These are phyloP conservation scores for Rhinopithecus roxellana DNA, from an alignment of 2,113 vertebrate genomes.

Conservation along the genomic window DNA sequence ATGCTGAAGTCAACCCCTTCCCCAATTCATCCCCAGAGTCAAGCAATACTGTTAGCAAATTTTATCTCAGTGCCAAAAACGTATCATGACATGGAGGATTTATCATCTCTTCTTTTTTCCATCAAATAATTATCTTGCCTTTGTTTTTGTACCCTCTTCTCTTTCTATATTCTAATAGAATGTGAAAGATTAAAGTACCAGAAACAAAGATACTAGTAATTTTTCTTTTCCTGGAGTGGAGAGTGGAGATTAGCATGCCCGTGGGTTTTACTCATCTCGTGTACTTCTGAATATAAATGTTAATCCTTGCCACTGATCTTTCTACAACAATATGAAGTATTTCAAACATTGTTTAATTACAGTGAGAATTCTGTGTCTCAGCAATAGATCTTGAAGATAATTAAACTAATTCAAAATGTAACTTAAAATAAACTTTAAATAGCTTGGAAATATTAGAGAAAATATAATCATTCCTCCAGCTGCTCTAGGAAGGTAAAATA, in stretches of 20 bases:
- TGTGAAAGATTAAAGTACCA: background rate
- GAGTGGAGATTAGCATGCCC: background rate
- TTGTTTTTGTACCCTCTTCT: background rate
- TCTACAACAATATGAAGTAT: background rate
- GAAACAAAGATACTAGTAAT: background rate
- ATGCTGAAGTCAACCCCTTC: background rate
- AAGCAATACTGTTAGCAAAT: background rate
- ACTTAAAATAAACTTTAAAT: background rate
- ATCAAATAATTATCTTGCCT: background rate
- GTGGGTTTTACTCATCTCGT: background rate
- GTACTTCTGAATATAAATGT: background rate
- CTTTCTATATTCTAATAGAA: background rate
- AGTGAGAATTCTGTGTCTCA: background rate
- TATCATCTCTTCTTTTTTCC: background rate
- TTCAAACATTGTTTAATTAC: background rate
- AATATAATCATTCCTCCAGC: accelerated
- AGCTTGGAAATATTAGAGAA: background rate
- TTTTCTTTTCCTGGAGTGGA: background rate
- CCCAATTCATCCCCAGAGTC: background rate
- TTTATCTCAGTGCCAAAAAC: background rate
- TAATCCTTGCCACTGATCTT: background rate
- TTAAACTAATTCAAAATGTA: background rate
- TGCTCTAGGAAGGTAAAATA: background rate
- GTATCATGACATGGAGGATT: background rate
- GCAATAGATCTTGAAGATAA: background rate